Evolutionary conservation across 1,140 invertebrate genomes (phyloP), one percentile per base, ranked within the genome.

Genomic region (Drosophila repleta): DNA sequence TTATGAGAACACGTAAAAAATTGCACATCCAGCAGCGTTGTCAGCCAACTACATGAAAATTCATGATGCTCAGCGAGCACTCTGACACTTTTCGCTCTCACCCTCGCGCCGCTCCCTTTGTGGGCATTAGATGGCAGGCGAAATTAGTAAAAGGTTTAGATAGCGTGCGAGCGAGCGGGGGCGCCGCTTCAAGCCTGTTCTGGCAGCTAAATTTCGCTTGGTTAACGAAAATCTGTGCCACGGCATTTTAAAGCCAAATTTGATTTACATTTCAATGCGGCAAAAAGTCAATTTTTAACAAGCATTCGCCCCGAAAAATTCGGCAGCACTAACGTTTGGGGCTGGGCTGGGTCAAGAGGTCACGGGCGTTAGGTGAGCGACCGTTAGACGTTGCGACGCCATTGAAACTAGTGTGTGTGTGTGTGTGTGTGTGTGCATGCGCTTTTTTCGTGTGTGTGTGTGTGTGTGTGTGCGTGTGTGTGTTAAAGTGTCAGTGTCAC

Each of bases 1-100:
- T 85, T 84, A 85, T 85, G 81, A 84, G 66, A 87, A 85, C 81
- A 85, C 81, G 81, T 85, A 85, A 85, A 85, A 85, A 85, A 85
- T 85, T 85, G 81, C 81, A 85, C 81, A 85, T 84, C 81, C 81
- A 76, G 82, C 70, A 76, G 77, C 77, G 76, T 81, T 85, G 81
- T 85, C 81, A 87, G 66, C 29, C 64, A 65, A 79, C 69, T 85
- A 87, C 82, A 85, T 85, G 81, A 87, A 85, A 85, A 85, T 85
- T 85, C 81, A 85, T 85, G 81, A 85, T 84, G 79, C 74, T 63
- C 70, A 52, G 48, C 70, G 49, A 74, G 62, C 52, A 70, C 57
- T 60, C 76, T 84, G 81, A 77, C 81, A 81, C 74, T 75, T 83
- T 62, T 64, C 29, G 4, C 26, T 29, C 26, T 29, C 29, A 8